Percentiles rank a stretch among this genome's conserved stretches.
Evolutionary conservation across 2,888 invertebrate species (phyloP).

Genomic region (Dilophus febrilis): DNA sequence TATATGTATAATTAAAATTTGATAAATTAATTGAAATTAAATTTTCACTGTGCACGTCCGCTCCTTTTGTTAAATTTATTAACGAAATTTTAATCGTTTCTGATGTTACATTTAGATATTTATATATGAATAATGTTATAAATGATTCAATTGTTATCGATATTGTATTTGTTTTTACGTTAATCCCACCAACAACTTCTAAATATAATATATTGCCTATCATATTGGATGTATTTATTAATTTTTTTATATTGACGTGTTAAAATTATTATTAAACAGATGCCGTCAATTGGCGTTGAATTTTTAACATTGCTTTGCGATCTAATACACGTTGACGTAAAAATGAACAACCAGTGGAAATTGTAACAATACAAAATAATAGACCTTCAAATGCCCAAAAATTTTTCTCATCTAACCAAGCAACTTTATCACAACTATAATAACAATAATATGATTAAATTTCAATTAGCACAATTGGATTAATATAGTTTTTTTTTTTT

Average conservation of each 20-base stretch:
- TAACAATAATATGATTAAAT: too few species aligned
- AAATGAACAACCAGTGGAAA: conserved; percentile 17
- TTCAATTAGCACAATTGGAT: too few species aligned
- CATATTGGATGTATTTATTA: too few species aligned
- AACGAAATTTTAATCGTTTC: background rate
- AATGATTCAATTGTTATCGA: conserved; percentile 43
- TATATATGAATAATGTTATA: conserved; percentile 41
- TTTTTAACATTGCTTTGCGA: conserved; percentile 9
- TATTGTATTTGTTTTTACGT: conserved; percentile 20
- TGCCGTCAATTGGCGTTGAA: conserved; percentile 12
- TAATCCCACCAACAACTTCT: conserved; percentile 16
- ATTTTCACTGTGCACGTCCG: background rate
- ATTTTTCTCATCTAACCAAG: conserved; percentile 64
- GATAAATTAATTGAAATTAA: conserved; percentile 9
- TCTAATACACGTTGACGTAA: conserved; percentile 17
- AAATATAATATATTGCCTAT: conserved; percentile 27
- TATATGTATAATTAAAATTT: conserved; percentile 24
- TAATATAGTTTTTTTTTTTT: too few species aligned
- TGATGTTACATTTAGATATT: conserved; percentile 22
- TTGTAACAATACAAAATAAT: conserved; percentile 9
- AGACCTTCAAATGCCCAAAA: conserved; percentile 34
- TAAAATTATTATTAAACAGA: conserved; percentile 13
- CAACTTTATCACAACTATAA: conserved; percentile 69
- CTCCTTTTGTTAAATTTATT: background rate
- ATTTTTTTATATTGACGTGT: conserved; percentile 3